Base-by-base conservation (phyloP, 2,888 invertebrate genomes). In the Acleris cristana region DNA sequence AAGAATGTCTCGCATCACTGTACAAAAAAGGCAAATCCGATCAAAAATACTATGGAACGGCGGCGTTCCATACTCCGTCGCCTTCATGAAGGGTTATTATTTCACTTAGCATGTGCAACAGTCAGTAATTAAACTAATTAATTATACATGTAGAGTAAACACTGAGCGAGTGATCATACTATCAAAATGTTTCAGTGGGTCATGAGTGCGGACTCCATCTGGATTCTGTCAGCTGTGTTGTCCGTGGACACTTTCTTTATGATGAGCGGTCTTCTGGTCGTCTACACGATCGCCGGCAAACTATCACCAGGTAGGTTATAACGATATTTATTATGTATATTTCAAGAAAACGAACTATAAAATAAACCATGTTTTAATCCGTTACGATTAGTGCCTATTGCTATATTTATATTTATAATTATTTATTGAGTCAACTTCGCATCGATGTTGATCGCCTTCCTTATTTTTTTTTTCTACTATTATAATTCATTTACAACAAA, bases 231-330 rank as follows among this genome's bases (percentile, higher is more conserved):
- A 7, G 72, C 72, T 3, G 66, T 69, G 26, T 64, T 71, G 12
- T 62, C 65, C 10, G 73, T 73, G 45, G 73, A 73, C 55, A 71
- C 72, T 5, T 73, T 73, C 51, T 69, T 73, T 48, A 65, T 72
- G 62, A 56, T 73, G 55, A 71, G 72, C 21, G 73, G 73, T 34
- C 59, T 73, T 3, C 61, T 73, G 19, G 59, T 69, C 10, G 72
- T 71, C 30, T 71, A 73, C 57, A 70, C 73, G 1, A 65, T 54
- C n/a, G 63, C 52, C 10, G 62, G 48, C 4, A 73, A 73, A 64
- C 30, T 67, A 45, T 65, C 69, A n/a, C 65, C 54, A 40, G 48
- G 72, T 73, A 59, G 64, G 71, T 71, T 55, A 18, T 34, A 19
- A 55, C 30, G 12, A 12, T 54, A n/a, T 19, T 26, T 16, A 52